Percentiles rank a stretch among this genome's conserved stretches.
Evolutionary conservation across 2,113 vertebrate genomes (phyloP).

Genomic region (Dicaeum eximium): DNA sequence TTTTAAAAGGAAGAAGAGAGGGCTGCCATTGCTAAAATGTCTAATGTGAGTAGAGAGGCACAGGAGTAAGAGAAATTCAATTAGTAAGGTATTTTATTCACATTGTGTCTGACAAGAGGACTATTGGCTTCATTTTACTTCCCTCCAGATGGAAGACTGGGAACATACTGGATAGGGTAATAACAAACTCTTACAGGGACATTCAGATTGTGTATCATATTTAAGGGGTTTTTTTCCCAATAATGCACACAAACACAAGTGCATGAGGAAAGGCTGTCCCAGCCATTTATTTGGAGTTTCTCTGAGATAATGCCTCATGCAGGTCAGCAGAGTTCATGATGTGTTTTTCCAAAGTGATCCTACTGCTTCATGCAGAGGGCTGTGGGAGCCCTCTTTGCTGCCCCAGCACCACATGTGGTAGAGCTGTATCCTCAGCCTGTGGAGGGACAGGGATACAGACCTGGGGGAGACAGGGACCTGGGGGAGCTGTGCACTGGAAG

Average conservation of each 20-base stretch:
- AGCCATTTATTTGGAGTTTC: not conserved
- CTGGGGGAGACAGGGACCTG: too few relatives aligned
- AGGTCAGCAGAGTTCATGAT: not conserved
- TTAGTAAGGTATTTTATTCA: not conserved
- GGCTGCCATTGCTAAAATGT: not conserved
- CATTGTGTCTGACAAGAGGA: not conserved
- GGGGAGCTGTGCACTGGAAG: rapidly evolving
- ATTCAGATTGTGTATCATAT: not conserved
- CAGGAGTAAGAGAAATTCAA: not conserved
- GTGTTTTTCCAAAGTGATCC: not conserved
- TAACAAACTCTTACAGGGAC: not conserved
- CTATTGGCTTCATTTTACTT: not conserved
- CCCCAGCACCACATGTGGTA: rapidly evolving
- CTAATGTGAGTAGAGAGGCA: not conserved
- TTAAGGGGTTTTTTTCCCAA: not conserved
- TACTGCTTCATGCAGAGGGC: not conserved
- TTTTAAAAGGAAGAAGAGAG: not conserved
- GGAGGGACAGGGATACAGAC: not conserved
- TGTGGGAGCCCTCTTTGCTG: not conserved
- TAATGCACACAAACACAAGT: not conserved
- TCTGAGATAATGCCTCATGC: not conserved
- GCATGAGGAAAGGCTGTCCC: not conserved
- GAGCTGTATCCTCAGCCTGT: not conserved
- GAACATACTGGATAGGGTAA: not conserved
- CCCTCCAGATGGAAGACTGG: not conserved